Base-by-base conservation (phyloP, 1,140 invertebrate species). In the Caenorhabditis briggsae region DNA sequence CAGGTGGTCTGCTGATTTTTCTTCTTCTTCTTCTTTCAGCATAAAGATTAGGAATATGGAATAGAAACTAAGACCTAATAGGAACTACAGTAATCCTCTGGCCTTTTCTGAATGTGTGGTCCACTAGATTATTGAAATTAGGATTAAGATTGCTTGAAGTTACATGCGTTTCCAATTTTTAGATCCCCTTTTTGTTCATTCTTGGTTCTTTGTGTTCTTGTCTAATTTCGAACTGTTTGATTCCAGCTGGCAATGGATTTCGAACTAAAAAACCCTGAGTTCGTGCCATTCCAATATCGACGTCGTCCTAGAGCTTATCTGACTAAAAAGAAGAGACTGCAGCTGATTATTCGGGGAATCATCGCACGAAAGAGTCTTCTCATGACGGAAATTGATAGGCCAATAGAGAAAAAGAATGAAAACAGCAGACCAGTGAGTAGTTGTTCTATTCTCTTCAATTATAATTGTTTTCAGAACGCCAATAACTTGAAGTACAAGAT, bases 321-420 rank as follows among this genome's bases (percentile, higher is more conserved):
- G 18, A 70, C 55, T 64, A 85, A 85, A 25, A 53, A 43, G 5
- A 33, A 18, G n/a, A 85, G 78, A 16, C 56, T 85, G 64, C 64
- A 85, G 64, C 53, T 74, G 23, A 85, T 20, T 33, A 85, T 85
- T 74, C 84, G 55, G 50, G 55, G 25, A 58, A 46, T 85, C 6
- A 74, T 74, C 46, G 41, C 58, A 18, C 58, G 53, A 6, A 56
- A 83, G 18, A 61, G 58, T 61, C 25, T 58, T 41, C 82, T 61
- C 6, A 78, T 78, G 82, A 53, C 82, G 7, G 18, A 83, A 43
- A 58, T 33, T 50, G 53, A n/a, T 78, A 48, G 3, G 7, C 25
- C n/a, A 11, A 25, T 23, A 48, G 50, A 46, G 12, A 2, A 20
- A 18, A 61, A 46, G 2, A 25, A 33, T 25, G 82, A 83, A 20